A percentile compares a stretch with the other conserved stretches of the same genome.
Evolutionary conservation across 2,888 invertebrate genomes (phyloP).

Genomic region (Machimus atricapillus): DNA sequence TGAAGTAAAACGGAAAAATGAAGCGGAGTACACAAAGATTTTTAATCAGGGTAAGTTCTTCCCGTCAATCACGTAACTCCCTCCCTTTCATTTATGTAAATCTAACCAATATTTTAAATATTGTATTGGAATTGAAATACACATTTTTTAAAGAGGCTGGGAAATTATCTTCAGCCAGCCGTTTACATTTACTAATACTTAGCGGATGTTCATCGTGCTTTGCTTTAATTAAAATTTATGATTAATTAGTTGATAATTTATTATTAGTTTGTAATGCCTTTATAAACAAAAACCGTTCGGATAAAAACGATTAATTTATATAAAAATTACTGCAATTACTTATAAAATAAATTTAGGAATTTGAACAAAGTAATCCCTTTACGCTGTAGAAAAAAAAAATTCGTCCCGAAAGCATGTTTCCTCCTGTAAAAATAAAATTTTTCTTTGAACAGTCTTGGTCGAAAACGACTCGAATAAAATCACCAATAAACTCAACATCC

Average conservation of each 20-base stretch:
- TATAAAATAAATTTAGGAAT: not conserved
- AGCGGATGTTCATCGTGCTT: not conserved
- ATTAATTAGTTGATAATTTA: not conserved
- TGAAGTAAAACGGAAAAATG: not conserved
- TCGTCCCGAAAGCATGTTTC: not conserved
- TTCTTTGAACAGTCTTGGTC: constrained; percentile 52
- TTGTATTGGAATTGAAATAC: too few relatives aligned
- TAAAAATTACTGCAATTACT: not conserved
- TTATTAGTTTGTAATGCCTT: too few relatives aligned
- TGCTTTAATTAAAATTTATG: not conserved
- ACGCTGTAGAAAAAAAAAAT: not conserved
- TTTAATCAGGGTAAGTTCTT: not conserved
- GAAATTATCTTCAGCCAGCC: not conserved
- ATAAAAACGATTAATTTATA: not conserved
- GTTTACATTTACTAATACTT: not conserved
- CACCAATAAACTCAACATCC: constrained; percentile 46
- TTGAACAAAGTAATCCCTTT: not conserved
- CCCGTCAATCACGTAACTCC: too few relatives aligned
- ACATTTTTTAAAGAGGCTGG: not conserved
- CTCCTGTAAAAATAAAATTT: not conserved
- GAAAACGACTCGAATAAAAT: constrained; percentile 52
- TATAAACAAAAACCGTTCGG: too few relatives aligned
- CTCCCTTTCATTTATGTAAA: not conserved
- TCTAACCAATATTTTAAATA: not conserved
- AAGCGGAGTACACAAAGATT: not conserved